These are phyloP conservation scores for Ranitomeya imitator DNA, from an alignment of 2,113 vertebrate genomes.

Conservation along the genomic window DNA sequence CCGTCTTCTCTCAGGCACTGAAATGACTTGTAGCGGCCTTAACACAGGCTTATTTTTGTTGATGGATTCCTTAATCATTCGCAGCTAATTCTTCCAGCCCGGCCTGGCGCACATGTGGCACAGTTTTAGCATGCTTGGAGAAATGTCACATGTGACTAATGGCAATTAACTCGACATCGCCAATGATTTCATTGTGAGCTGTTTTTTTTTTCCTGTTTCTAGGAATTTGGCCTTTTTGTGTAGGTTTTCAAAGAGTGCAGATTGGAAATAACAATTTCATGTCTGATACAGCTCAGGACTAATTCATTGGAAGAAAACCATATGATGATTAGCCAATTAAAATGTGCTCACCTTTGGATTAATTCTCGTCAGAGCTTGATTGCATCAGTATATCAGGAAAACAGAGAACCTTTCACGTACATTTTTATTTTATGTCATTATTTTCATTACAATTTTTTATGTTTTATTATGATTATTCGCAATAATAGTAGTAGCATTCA, in stretches of 20 bases:
- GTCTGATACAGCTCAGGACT: constrained; percentile 8
- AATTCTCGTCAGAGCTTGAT: constrained; percentile 36
- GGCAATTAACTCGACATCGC: constrained; percentile 32
- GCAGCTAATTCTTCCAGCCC: constrained; percentile 27
- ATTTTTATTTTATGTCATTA: not conserved
- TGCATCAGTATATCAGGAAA: not conserved
- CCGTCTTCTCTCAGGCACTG: not conserved
- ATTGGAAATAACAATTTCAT: constrained; percentile 37
- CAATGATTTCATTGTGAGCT: constrained; percentile 32
- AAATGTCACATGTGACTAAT: constrained; percentile 54
- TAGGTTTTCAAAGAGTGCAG: constrained; percentile 7
- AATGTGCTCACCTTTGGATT: constrained; percentile 34
- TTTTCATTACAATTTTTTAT: too few species aligned
- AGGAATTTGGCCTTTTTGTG: constrained; percentile 28
- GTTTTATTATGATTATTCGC: too few species aligned
- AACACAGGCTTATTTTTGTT: constrained; percentile 23
- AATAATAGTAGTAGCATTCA: too few species aligned
- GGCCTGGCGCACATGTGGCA: constrained; percentile 27
- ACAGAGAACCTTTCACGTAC: not conserved
- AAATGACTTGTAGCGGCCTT: constrained; percentile 16
- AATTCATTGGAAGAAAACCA: constrained; percentile 43
- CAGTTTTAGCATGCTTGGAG: constrained; percentile 32
- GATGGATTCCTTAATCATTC: constrained; percentile 39
- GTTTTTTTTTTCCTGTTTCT: not conserved
- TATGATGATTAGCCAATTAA: constrained; percentile 51